A percentile compares a stretch with the other conserved stretches of the same genome.
Conservation (phyloP, 2,888 invertebrate genomes). For the Stenotaenia linearis region DNA sequence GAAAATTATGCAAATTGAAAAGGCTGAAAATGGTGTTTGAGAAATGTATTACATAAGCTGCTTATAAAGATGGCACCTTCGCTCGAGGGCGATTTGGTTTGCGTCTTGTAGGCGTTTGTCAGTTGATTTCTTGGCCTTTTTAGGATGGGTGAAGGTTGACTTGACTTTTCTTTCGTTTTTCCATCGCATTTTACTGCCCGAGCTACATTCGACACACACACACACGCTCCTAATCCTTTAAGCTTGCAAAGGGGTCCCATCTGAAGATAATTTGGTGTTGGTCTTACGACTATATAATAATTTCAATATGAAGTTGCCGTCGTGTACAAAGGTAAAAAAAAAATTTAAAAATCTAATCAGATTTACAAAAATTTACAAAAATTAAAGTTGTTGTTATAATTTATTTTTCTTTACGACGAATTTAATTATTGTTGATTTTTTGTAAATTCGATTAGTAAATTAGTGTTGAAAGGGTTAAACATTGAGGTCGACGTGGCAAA, state of each 20-base stretch:
- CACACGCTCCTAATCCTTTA: neutral
- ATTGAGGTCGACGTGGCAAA: too few relatives aligned
- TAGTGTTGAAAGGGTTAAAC: too few relatives aligned
- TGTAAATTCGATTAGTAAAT: too few relatives aligned
- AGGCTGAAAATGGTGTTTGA: neutral
- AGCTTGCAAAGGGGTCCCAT: neutral
- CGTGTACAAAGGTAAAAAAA: neutral
- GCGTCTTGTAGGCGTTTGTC: conserved; percentile 14
- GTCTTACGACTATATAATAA: neutral
- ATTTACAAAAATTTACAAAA: neutral
- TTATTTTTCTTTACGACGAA: too few relatives aligned
- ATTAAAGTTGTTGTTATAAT: too few relatives aligned
- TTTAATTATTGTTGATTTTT: too few relatives aligned
- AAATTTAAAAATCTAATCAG: neutral
- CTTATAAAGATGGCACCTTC: neutral
- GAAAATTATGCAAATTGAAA: conserved; percentile 4
- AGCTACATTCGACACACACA: neutral
- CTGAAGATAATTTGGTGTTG: neutral
- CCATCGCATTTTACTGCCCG: neutral
- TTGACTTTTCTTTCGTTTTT: neutral
- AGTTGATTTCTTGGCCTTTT: conserved; percentile 26
- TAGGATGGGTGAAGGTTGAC: conserved; percentile 23
- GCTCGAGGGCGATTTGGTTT: conserved; percentile 7
- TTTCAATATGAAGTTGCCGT: neutral
- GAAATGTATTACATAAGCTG: neutral